Evolutionary conservation across 2,797 vertebrate species (phyloP).

Genomic region (Amblyraja radiata): DNA sequence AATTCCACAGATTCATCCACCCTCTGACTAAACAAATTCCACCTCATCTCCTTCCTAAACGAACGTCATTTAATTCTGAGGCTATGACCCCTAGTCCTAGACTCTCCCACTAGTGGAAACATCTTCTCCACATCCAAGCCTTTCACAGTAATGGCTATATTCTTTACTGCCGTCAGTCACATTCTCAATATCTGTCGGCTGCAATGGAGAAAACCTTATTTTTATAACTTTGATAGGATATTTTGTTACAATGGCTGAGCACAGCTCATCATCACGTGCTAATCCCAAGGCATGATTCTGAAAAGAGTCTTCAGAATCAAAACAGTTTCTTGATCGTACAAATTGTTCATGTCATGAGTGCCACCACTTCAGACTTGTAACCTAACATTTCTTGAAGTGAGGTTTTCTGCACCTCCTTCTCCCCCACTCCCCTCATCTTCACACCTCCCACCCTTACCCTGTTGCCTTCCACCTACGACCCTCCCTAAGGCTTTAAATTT

Average conservation of each 20-base stretch:
- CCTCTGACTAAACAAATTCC: no score
- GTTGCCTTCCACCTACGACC: no score
- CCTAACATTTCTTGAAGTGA: not conserved
- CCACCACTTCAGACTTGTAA: not conserved
- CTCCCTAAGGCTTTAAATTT: no score
- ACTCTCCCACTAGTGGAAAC: no score
- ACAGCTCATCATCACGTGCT: not conserved
- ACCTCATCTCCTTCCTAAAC: no score
- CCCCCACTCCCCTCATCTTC: no score
- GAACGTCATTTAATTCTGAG: no score
- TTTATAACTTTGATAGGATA: not conserved
- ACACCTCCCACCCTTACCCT: no score
- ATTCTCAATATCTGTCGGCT: not conserved
- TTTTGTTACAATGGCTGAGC: no score
- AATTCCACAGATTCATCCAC: no score
- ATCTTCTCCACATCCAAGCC: no score
- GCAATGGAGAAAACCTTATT: constrained; percentile 15
- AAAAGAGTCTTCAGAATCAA: not conserved
- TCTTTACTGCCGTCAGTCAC: not conserved
- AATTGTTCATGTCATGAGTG: not conserved
- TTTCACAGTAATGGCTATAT: not conserved
- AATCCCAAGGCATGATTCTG: not conserved
- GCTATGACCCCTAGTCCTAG: no score
- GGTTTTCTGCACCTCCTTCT: not conserved
- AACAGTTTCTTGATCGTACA: not conserved